phyloP scores from a whole-genome alignment of 2,888 invertebrate species.

The Neoscelio sp. region DNA sequence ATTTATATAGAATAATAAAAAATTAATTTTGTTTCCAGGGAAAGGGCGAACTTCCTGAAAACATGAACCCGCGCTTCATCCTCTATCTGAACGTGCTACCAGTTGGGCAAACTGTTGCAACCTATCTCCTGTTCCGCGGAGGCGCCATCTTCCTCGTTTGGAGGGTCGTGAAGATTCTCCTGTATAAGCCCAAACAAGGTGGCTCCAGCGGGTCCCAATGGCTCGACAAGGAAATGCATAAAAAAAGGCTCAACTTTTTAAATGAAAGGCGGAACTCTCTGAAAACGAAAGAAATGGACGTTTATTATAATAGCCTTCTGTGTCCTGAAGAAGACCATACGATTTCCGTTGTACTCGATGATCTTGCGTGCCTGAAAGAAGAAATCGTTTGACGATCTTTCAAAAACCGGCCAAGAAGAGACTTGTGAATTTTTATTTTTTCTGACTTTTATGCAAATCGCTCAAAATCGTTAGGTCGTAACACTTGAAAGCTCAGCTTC shows the following conservation, averaged over 20 bases:
- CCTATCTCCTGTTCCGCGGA: conserved; percentile 84
- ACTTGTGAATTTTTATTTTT: background rate
- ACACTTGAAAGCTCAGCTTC: background rate
- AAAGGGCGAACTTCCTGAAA: conserved; percentile 87
- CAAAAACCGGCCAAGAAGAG: conserved; percentile 3
- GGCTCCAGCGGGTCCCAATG: conserved; percentile 70
- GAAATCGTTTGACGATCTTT: conserved; percentile 35
- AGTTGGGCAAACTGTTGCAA: conserved; percentile 84
- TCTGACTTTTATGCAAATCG: background rate
- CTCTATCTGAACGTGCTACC: conserved; percentile 91
- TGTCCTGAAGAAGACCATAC: conserved; percentile 73
- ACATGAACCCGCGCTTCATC: conserved; percentile 87
- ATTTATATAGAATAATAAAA: background rate
- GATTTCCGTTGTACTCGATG: conserved; percentile 44
- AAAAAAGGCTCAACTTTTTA: conserved; percentile 75
- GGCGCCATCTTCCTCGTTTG: conserved; percentile 84
- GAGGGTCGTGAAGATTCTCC: conserved; percentile 81
- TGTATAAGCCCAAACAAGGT: conserved; percentile 71
- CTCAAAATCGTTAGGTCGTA: background rate
- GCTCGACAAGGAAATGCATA: conserved; percentile 76
- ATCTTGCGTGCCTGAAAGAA: conserved; percentile 58
- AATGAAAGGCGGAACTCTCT: conserved; percentile 74
- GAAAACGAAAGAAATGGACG: conserved; percentile 81
- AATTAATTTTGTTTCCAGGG: conserved; percentile 84
- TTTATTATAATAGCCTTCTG: conserved; percentile 82